Evolutionary conservation across 2,797 vertebrate genomes (phyloP).

Genomic region (Myiotriccus ornatus): DNA sequence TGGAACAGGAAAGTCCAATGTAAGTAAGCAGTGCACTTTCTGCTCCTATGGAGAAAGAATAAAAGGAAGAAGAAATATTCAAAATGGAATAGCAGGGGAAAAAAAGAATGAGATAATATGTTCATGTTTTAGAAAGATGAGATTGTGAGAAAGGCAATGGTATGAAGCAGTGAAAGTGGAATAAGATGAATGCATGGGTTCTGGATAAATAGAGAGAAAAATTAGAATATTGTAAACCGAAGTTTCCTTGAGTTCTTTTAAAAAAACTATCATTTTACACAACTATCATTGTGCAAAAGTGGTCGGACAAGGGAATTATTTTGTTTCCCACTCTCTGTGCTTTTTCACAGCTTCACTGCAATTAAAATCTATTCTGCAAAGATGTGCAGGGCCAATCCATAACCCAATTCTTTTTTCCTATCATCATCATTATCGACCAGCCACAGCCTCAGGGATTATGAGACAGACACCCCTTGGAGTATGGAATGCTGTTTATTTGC

Average conservation of each 20-base stretch:
- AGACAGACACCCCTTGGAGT: constrained; percentile 37
- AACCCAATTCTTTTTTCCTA: constrained; percentile 26
- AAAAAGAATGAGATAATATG: not conserved
- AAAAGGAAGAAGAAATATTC: not conserved
- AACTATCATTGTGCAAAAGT: not conserved
- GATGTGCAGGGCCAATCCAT: constrained; percentile 21
- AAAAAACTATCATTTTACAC: not conserved
- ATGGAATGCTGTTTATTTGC: constrained; percentile 44
- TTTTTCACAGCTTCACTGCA: not conserved
- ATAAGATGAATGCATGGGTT: not conserved
- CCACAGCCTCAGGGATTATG: constrained; percentile 53
- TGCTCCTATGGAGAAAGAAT: not conserved
- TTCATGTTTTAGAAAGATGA: not conserved
- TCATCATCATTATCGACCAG: constrained; percentile 7
- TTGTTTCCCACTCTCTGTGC: not conserved
- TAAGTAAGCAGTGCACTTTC: not conserved
- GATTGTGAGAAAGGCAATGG: not conserved
- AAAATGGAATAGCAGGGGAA: not conserved
- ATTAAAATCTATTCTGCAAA: constrained; percentile 28
- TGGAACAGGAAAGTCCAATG: not conserved
- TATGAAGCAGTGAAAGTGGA: not conserved
- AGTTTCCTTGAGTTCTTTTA: not conserved
- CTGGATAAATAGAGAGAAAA: not conserved
- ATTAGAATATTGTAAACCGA: not conserved
- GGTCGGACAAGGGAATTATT: not conserved